Conservation (phyloP, 2,113 vertebrate genomes). For the Rostratula benghalensis region DNA sequence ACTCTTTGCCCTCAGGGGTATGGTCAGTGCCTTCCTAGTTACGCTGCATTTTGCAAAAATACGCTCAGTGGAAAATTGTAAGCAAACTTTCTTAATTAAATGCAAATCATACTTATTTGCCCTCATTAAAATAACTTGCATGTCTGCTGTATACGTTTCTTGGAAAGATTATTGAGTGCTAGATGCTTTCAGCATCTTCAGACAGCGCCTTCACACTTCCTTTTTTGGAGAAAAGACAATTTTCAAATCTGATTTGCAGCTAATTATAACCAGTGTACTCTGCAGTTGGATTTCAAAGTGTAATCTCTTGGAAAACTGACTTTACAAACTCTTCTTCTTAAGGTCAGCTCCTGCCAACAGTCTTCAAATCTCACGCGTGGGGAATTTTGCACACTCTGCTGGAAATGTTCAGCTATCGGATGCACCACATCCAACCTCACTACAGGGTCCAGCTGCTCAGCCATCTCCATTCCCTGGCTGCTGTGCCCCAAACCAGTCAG, state of each 20-base stretch:
- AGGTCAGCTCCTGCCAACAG: constrained; percentile 97
- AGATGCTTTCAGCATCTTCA: neutral
- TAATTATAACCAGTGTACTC: neutral
- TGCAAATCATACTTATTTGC: neutral
- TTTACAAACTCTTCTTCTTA: neutral
- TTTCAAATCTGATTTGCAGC: neutral
- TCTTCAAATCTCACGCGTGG: constrained; percentile 97
- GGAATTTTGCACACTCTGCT: constrained; percentile 96
- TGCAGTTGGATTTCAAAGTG: neutral
- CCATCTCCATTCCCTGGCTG: constrained; percentile 94
- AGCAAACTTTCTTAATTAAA: neutral
- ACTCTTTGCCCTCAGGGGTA: neutral
- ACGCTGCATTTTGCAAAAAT: neutral
- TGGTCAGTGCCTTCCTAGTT: neutral
- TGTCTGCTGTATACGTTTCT: neutral
- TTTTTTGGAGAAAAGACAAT: neutral
- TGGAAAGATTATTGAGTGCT: neutral
- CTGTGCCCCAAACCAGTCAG: constrained; percentile 96
- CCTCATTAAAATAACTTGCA: neutral
- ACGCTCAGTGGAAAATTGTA: neutral
- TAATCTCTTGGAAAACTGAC: neutral
- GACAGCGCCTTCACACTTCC: neutral
- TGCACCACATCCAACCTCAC: constrained; percentile 99
- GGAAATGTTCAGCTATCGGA: constrained; percentile 99
- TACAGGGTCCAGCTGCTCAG: constrained; percentile 96